Percentiles rank a stretch among this genome's conserved stretches.
Conservation (phyloP, 2,113 vertebrate species). For the Dunckerocampus dactyliophorus region DNA sequence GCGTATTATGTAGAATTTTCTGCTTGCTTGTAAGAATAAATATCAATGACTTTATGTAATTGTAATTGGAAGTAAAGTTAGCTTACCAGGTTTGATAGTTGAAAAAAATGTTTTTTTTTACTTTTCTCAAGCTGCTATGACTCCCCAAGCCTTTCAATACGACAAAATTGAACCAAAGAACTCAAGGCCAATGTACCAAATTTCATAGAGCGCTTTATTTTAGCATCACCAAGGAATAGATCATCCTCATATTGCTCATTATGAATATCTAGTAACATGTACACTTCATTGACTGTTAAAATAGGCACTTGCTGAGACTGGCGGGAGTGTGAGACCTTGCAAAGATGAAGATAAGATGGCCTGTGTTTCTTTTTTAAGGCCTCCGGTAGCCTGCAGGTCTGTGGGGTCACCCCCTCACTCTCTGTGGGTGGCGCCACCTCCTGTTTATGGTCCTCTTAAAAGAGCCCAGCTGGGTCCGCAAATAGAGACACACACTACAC, state of each 20-base stretch:
- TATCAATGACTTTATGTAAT: no score
- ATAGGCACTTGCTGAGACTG: background rate
- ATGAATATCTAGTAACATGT: background rate
- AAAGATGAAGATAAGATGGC: constrained; percentile 41
- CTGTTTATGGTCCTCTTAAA: constrained; percentile 66
- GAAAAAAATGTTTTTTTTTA: no score
- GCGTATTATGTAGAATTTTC: no score
- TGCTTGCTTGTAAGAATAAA: no score
- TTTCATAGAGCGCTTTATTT: background rate
- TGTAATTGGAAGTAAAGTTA: no score
- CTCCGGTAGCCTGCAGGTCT: constrained; percentile 32
- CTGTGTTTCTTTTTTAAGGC: constrained; percentile 51
- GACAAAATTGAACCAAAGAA: no score
- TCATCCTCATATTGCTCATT: background rate
- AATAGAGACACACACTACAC: constrained; percentile 50
- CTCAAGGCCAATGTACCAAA: no score
- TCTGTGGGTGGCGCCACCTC: constrained; percentile 45
- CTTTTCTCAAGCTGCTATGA: no score
- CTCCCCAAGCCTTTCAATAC: no score
- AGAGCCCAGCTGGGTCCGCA: constrained; percentile 62
- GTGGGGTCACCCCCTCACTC: constrained; percentile 7
- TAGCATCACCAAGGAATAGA: no score
- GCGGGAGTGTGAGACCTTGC: background rate
- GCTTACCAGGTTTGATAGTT: no score
- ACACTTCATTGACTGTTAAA: background rate